Percentiles rank a stretch among this genome's conserved stretches.
Evolutionary conservation across 2,797 vertebrate genomes (phyloP).

Genomic region (Austrolebias charrua): DNA sequence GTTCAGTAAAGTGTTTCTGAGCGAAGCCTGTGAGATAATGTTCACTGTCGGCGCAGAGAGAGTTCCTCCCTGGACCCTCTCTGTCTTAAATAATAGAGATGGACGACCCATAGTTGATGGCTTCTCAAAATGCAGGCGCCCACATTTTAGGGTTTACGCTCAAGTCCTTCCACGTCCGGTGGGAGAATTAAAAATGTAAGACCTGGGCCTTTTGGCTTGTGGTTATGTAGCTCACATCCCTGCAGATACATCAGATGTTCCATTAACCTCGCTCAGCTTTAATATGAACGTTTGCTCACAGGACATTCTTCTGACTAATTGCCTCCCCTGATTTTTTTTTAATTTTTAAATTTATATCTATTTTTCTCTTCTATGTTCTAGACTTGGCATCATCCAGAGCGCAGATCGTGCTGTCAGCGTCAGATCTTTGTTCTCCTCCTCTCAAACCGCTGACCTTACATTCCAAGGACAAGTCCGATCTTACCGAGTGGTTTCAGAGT

Average conservation of each 20-base stretch:
- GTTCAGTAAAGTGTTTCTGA: background rate
- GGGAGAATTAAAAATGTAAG: constrained; percentile 19
- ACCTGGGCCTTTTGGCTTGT: background rate
- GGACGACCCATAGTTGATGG: background rate
- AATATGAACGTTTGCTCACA: background rate
- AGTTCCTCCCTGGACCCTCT: background rate
- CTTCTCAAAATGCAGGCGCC: constrained; percentile 1
- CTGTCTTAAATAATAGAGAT: constrained; percentile 11
- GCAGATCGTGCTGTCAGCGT: constrained; percentile 26
- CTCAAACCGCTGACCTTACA: constrained; percentile 69
- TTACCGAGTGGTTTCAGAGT: constrained; percentile 69
- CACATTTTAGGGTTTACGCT: background rate
- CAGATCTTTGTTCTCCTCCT: constrained; percentile 72
- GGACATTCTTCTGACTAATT: too few relatives aligned
- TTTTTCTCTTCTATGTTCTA: constrained; percentile 34
- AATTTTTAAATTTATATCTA: background rate
- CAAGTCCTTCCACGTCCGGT: constrained; percentile 1
- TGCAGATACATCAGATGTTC: background rate
- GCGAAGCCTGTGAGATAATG: background rate
- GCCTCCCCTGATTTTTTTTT: background rate
- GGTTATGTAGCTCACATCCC: background rate
- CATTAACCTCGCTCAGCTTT: background rate
- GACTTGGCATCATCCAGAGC: constrained; percentile 38
- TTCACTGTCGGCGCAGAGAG: background rate
- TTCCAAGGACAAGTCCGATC: constrained; percentile 65